Evolutionary conservation across 1,140 invertebrate genomes (phyloP), one percentile per base, ranked within the genome.

Genomic region (Heliconius melpomene): DNA sequence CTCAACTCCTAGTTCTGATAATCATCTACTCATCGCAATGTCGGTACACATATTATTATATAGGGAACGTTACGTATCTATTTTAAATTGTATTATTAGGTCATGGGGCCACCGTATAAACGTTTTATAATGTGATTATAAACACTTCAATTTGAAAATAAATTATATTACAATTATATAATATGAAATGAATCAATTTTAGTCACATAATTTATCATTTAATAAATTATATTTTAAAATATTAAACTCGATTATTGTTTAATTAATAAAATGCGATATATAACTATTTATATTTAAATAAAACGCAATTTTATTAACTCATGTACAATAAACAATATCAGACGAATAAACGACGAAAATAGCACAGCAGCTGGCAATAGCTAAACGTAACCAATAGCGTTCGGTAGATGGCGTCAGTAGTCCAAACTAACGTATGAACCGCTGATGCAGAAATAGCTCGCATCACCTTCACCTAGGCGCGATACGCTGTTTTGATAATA

Each of bases 401-500:
- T 82, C 82, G 83, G 86, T 93, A 94, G 93, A 92, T 94, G 93
- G 93, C 92, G 90, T 89, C 86, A 88, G 60, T 66, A 5, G 26
- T 66, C 23, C 60, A 66, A 72, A 78, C 73, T 74, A 73, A 71
- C 78, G 78, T 71, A 38, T 83, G 75, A 87, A 88, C 82, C 83
- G 85, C 89, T 89, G 86, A 88, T 91, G 89, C 86, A 82, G 84
- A 93, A 94, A 94, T 94, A 93, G 92, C 87, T 82, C 82, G 82
- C 87, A 90, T 94, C 89, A 94, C 93, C 93, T 94, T 94, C 93
- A 94, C 91, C 93, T 94, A 93, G 91, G 90, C 87, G 85, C 60
- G 26, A 86, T 87, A 87, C 80, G 84, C 80, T 87, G 71, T 80
- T 85, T 75, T 85, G 80, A 85, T 84, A 66, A 66, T 66, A 83